Conservation (phyloP, 1,140 invertebrate species). For the Probaryconus sp. region DNA sequence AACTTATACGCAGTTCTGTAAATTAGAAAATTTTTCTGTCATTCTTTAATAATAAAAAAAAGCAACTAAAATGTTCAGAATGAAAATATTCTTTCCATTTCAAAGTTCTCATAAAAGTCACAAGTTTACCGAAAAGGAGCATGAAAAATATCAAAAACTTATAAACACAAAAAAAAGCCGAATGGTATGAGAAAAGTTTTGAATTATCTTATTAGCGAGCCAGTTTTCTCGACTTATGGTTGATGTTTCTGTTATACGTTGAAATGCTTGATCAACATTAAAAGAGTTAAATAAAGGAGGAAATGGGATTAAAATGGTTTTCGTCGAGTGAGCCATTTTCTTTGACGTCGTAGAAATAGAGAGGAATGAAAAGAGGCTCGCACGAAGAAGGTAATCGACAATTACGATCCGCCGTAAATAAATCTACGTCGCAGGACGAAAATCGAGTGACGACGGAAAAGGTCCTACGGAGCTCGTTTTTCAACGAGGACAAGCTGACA, state of each 20-base stretch:
- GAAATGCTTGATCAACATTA: background rate
- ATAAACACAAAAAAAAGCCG: too few relatives aligned
- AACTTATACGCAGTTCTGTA: too few relatives aligned
- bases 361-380: constrained; percentile 6
- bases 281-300: background rate
- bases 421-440: constrained; percentile 37
- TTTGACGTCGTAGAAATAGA: too few relatives aligned
- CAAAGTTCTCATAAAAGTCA: too few relatives aligned
- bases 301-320: constrained; percentile 18
- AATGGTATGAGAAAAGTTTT: constrained; percentile 16
- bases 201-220: constrained; percentile 21
- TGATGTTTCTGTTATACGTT: constrained; percentile 2
- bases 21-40: too few relatives aligned
- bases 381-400: constrained; percentile 28
- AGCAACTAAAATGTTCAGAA: too few relatives aligned
- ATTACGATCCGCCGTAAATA: constrained; percentile 36
- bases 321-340: background rate
- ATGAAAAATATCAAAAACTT: constrained; percentile 5
- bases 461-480: constrained; percentile 30
- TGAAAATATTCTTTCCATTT: too few relatives aligned
- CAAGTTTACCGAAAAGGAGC: too few relatives aligned
- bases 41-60: too few relatives aligned
- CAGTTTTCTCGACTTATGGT: background rate
- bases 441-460: constrained; percentile 31
- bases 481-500: constrained; percentile 43